Percentiles rank a stretch among this genome's conserved stretches.
These are phyloP conservation scores for Lasioglossum calceatum DNA, from an alignment of 2,888 invertebrate genomes.

Conservation along the genomic window DNA sequence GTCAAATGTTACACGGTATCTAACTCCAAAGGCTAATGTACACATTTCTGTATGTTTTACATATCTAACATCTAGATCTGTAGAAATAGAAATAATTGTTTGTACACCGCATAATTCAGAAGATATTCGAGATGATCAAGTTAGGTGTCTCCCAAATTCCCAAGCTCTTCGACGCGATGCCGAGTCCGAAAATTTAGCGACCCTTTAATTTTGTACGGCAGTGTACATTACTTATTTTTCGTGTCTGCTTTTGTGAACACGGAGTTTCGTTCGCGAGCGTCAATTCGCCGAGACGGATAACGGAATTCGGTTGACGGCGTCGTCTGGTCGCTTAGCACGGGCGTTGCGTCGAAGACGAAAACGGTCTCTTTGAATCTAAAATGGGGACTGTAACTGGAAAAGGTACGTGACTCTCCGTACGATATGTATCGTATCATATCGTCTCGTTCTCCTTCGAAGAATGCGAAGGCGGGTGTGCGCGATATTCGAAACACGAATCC, in stretches of 20 bases:
- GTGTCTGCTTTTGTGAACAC: background rate
- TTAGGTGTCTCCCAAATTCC: no score
- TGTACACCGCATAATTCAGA: no score
- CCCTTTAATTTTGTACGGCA: background rate
- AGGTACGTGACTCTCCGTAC: constrained; percentile 63
- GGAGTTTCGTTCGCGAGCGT: background rate
- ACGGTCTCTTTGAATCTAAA: constrained; percentile 66
- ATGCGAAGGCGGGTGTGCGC: constrained; percentile 37
- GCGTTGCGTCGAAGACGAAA: constrained; percentile 49
- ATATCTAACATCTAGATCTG: no score
- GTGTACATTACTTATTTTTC: background rate
- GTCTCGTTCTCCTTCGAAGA: constrained; percentile 46
- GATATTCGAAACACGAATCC: constrained; percentile 66
- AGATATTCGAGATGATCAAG: no score
- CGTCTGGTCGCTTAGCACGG: background rate
- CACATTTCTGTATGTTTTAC: no score
- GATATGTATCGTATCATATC: constrained; percentile 70
- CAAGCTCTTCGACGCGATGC: no score
- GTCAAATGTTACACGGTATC: no score
- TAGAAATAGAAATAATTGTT: no score
- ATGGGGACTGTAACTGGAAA: constrained; percentile 56
- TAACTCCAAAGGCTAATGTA: no score
- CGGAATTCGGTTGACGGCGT: background rate
- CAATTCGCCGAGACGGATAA: background rate
- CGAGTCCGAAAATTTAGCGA: background rate